Percentiles rank a stretch among this genome's conserved stretches.
Conservation (phyloP, 2,113 vertebrate species). For the Cavia aperea region DNA sequence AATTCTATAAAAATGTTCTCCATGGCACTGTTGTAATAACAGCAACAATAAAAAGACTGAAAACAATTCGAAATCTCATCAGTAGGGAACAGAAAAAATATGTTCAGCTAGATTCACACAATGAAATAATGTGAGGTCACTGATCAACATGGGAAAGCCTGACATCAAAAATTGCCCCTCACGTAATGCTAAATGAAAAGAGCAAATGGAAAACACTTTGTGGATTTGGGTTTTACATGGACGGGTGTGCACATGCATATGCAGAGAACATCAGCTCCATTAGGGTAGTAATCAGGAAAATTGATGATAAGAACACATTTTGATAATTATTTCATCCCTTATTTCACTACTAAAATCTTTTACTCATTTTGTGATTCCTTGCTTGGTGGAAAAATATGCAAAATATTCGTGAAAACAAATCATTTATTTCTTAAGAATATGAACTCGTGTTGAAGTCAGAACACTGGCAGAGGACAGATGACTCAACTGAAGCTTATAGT, state of each 20-base stretch:
- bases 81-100: neutral
- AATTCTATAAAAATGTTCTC: neutral
- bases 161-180: neutral
- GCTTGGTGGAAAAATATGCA: neutral
- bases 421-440: neutral
- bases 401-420: neutral
- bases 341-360: neutral
- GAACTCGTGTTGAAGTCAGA: neutral
- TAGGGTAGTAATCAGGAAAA: neutral
- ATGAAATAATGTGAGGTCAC: neutral
- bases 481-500: neutral
- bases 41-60: neutral
- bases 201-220: neutral
- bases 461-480: neutral
- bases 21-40: neutral
- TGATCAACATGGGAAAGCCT: neutral
- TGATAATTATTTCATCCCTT: neutral
- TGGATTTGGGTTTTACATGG: neutral
- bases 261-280: neutral
- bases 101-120: neutral
- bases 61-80: neutral
- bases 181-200: neutral
- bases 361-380: slow-evolving; percentile 1
- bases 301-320: neutral
- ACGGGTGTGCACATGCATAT: neutral